phyloP scores from a whole-genome alignment of 2,888 invertebrate species.

The Acanthoscelides obtectus region DNA sequence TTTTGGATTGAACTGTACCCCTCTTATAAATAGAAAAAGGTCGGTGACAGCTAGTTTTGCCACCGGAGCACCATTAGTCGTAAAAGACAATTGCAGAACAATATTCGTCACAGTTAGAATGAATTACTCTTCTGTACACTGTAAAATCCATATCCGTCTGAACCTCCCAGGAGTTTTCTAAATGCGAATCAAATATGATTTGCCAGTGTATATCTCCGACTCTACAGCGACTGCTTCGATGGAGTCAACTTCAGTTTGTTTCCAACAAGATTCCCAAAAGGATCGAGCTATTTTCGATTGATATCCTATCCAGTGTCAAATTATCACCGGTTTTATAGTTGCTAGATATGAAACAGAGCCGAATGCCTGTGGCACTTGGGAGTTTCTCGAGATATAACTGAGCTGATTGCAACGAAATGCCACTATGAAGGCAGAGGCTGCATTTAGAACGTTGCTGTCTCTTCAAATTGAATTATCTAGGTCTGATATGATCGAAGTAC shows the following conservation, averaged over 20 bases:
- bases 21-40: too few species aligned
- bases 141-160: neutral
- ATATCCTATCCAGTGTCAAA: neutral
- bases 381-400: neutral
- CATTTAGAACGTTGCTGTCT: neutral
- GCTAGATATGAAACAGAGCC: neutral
- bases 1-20: too few species aligned
- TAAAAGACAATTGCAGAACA: too few species aligned
- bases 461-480: neutral
- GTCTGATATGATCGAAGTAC: neutral
- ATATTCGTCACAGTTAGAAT: neutral
- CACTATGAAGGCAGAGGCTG: neutral
- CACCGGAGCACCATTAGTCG: too few species aligned
- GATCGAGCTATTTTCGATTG: neutral
- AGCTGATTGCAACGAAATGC: neutral
- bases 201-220: neutral
- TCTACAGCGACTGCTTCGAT: neutral
- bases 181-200: neutral
- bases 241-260: neutral
- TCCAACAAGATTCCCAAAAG: neutral
- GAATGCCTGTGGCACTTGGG: neutral
- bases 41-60: too few species aligned
- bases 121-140: neutral
- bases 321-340: neutral
- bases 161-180: neutral